Percentiles rank a stretch among this genome's conserved stretches.
These are phyloP conservation scores for Syritta pipiens DNA, from an alignment of 2,888 invertebrate species.

Conservation along the genomic window DNA sequence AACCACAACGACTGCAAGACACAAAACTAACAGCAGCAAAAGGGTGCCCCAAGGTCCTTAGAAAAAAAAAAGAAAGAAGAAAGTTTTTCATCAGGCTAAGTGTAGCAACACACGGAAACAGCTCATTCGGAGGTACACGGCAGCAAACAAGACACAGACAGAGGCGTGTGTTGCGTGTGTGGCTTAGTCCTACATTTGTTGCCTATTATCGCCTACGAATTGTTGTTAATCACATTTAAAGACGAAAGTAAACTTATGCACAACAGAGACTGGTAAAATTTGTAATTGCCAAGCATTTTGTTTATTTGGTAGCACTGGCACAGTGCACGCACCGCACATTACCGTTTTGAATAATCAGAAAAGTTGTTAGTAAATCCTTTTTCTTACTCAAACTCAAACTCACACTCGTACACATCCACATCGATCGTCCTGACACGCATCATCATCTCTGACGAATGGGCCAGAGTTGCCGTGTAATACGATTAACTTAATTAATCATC, in stretches of 20 bases:
- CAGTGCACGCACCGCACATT: constrained; percentile 46
- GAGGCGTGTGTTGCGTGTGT: constrained; percentile 20
- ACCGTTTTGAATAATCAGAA: constrained; percentile 56
- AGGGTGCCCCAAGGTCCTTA: constrained; percentile 10
- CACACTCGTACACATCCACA: constrained; percentile 12
- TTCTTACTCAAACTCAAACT: too few relatives aligned
- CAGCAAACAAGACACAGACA: background rate
- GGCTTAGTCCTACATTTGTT: constrained; percentile 8
- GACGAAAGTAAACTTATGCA: background rate
- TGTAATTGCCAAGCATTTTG: constrained; percentile 23
- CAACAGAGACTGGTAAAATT: background rate
- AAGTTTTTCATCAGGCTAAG: constrained; percentile 39
- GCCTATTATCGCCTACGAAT: constrained; percentile 32
- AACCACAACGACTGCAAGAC: too few relatives aligned
- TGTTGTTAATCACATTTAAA: constrained; percentile 33
- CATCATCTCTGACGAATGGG: constrained; percentile 17
- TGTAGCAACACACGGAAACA: constrained; percentile 20
- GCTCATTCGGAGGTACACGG: constrained; percentile 1
- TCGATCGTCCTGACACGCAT: constrained; percentile 12
- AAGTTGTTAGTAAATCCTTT: constrained; percentile 45
- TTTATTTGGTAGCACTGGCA: constrained; percentile 15
- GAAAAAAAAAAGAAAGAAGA: too few relatives aligned
- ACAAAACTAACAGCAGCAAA: background rate
- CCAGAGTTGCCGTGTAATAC: constrained; percentile 37
- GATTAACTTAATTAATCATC: constrained; percentile 63